Conservation (phyloP, 1,140 invertebrate species). For the Antheraea mylitta region DNA sequence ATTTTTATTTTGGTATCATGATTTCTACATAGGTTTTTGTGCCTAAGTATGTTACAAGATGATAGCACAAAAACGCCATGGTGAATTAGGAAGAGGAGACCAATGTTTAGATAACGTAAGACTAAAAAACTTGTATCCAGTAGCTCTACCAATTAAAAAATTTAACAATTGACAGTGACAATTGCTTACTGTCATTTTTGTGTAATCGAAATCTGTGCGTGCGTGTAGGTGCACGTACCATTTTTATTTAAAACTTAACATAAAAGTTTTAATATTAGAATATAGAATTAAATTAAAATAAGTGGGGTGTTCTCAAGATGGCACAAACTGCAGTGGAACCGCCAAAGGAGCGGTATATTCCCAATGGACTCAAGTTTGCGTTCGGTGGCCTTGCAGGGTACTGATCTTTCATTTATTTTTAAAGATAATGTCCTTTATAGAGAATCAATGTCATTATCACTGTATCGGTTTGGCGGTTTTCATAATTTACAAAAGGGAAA, state of each 20-base stretch:
- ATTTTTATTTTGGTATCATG: no score
- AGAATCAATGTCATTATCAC: conserved; percentile 40
- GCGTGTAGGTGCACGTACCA: neutral
- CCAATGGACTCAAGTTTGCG: conserved; percentile 83
- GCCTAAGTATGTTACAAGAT: no score
- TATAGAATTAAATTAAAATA: neutral
- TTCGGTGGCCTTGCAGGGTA: conserved; percentile 85
- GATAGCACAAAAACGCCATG: no score
- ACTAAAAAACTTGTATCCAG: no score
- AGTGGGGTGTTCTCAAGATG: conserved; percentile 32
- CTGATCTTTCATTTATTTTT: conserved; percentile 55
- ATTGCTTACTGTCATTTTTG: neutral
- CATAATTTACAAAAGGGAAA: neutral
- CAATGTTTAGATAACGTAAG: no score
- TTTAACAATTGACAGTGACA: neutral
- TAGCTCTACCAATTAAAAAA: no score
- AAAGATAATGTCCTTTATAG: conserved; percentile 38
- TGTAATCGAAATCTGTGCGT: neutral
- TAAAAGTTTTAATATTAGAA: conserved; percentile 1
- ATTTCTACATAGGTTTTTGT: no score
- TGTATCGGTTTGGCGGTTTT: neutral
- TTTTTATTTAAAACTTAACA: conserved; percentile 4
- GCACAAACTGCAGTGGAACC: conserved; percentile 34
- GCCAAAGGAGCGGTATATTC: conserved; percentile 72
- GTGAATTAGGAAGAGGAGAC: no score